A percentile compares a stretch with the other conserved stretches of the same genome.
Conservation (phyloP, 2,797 vertebrate genomes). For the Chloroceryle amazona region DNA sequence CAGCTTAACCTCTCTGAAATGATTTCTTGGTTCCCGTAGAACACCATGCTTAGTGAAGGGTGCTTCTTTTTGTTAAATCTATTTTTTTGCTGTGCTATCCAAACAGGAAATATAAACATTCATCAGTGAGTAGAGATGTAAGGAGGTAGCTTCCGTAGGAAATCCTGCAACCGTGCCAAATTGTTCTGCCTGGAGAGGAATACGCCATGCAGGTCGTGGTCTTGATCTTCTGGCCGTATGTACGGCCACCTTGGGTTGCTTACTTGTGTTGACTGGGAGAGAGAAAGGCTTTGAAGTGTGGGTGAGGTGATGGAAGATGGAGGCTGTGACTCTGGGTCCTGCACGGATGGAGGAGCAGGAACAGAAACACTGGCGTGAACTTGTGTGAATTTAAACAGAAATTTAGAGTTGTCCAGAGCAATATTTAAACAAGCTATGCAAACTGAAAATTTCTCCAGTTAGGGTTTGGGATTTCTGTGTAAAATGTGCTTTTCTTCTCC, state of each 20-base stretch:
- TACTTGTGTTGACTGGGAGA: fast-evolving
- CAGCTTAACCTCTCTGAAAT: neutral
- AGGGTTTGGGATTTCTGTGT: neutral
- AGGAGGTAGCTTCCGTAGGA: conserved; percentile 65
- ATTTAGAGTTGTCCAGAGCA: neutral
- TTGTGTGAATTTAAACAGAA: neutral
- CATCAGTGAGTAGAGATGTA: conserved; percentile 1
- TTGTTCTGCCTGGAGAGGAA: neutral
- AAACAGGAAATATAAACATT: conserved; percentile 68
- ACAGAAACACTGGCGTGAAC: neutral
- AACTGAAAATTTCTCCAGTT: neutral
- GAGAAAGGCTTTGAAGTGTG: neutral
- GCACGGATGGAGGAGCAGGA: neutral
- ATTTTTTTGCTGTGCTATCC: neutral
- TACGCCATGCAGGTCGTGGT: neutral
- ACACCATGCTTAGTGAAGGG: neutral
- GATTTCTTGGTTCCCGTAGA: neutral
- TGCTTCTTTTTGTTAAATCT: neutral
- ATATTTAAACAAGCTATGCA: neutral
- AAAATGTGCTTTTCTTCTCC: neutral
- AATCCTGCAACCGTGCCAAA: conserved; percentile 36
- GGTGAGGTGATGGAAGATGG: neutral
- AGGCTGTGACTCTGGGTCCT: neutral
- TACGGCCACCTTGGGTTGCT: neutral
- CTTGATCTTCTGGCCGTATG: neutral